A percentile compares a stretch with the other conserved stretches of the same genome.
phyloP scores from a whole-genome alignment of 2,888 invertebrate species.

The Lepidochrysops patricia region DNA sequence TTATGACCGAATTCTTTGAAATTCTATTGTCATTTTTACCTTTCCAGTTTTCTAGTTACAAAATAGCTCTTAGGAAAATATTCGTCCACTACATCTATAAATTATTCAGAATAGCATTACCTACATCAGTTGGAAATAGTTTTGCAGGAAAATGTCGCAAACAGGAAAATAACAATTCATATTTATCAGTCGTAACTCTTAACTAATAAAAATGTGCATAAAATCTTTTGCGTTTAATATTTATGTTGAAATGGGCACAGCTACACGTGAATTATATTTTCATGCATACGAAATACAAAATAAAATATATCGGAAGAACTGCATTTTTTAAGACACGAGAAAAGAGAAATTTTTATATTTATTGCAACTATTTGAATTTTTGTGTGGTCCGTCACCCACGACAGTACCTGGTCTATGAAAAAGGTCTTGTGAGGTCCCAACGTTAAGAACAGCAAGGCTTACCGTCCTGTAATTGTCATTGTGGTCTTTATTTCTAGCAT shows the following conservation, averaged over 20 bases:
- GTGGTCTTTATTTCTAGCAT: no score
- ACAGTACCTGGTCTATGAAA: no score
- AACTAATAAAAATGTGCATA: conserved; percentile 13
- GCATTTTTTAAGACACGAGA: neutral
- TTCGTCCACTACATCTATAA: neutral
- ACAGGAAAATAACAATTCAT: conserved; percentile 12
- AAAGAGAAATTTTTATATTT: neutral
- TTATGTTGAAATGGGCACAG: neutral
- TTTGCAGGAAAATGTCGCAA: conserved; percentile 8
- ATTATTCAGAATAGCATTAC: conserved; percentile 7
- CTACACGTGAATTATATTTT: neutral
- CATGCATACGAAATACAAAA: neutral
- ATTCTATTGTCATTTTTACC: neutral
- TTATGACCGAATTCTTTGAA: neutral
- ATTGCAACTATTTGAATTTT: no score
- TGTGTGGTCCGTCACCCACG: no score
- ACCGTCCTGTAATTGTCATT: no score
- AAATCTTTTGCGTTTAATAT: neutral
- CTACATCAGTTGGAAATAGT: neutral
- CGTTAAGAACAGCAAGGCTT: no score
- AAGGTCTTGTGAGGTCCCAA: no score
- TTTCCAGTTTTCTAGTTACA: neutral
- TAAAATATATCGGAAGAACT: neutral
- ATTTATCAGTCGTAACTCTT: conserved; percentile 6
- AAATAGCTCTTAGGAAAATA: neutral